These are phyloP conservation scores for Asarcornis scutulata DNA, from an alignment of 2,113 vertebrate species.

Conservation along the genomic window DNA sequence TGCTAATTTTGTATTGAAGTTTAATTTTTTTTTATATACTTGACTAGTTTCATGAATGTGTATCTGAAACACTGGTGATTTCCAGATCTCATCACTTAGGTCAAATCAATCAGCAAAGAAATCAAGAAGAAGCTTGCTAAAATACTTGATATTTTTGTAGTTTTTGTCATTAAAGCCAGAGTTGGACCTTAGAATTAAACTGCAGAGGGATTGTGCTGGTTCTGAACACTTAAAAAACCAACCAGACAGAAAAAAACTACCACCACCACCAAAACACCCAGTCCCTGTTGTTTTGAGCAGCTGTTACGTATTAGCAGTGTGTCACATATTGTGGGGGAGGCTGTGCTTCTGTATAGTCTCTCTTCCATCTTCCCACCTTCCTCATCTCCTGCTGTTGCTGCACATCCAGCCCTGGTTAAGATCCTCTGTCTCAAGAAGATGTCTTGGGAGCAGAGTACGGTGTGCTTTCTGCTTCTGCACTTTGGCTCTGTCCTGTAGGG, in stretches of 20 bases:
- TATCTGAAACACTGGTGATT: not conserved
- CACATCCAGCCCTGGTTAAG: not conserved
- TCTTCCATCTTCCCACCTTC: not conserved
- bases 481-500: not conserved
- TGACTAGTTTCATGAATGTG: not conserved
- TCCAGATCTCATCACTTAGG: not conserved
- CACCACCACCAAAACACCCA: not conserved
- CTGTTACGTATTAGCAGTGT: not conserved
- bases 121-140: not conserved
- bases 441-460: fast-evolving
- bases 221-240: not conserved
- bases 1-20: not conserved
- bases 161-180: not conserved
- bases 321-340: not conserved
- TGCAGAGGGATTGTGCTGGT: not conserved
- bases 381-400: not conserved
- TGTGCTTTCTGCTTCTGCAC: not conserved
- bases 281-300: not conserved
- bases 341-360: fast-evolving
- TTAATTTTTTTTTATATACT: not conserved
- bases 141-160: not conserved
- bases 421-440: not conserved
- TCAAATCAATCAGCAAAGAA: not conserved
- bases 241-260: not conserved
- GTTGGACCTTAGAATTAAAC: not conserved